Conservation (phyloP, 2,113 vertebrate species). For the Datnioides undecimradiatus region DNA sequence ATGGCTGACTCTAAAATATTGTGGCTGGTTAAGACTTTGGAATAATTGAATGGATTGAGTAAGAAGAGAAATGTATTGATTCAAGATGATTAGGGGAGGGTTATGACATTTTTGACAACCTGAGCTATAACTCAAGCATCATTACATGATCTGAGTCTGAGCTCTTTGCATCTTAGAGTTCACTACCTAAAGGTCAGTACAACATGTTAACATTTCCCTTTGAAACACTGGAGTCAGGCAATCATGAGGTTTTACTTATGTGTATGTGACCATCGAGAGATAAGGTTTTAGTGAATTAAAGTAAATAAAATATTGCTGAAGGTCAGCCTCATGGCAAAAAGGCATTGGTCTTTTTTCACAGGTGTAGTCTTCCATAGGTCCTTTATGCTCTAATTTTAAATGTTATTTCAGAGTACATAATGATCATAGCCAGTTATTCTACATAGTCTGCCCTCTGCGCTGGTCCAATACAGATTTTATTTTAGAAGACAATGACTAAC, state of each 20-base stretch:
- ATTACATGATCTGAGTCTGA: constrained; percentile 9
- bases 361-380: not conserved
- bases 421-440: not conserved
- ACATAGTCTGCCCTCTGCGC: not conserved
- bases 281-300: not conserved
- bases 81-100: not conserved
- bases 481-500: not conserved
- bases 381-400: not conserved
- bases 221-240: constrained; percentile 14
- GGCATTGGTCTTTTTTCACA: not conserved
- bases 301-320: constrained; percentile 15
- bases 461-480: not conserved
- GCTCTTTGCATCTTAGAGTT: not conserved
- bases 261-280: not conserved
- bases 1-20: too few species aligned
- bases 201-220: not conserved
- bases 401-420: not conserved
- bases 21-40: not conserved
- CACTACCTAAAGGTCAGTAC: constrained; percentile 16
- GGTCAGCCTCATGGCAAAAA: too few species aligned
- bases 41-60: not conserved
- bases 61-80: not conserved
- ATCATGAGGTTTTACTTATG: not conserved
- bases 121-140: not conserved
- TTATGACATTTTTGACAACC: too few species aligned